A percentile compares a stretch with the other conserved stretches of the same genome.
These are phyloP conservation scores for Anguilla japonica DNA, from an alignment of 2,113 vertebrate genomes.

Conservation along the genomic window DNA sequence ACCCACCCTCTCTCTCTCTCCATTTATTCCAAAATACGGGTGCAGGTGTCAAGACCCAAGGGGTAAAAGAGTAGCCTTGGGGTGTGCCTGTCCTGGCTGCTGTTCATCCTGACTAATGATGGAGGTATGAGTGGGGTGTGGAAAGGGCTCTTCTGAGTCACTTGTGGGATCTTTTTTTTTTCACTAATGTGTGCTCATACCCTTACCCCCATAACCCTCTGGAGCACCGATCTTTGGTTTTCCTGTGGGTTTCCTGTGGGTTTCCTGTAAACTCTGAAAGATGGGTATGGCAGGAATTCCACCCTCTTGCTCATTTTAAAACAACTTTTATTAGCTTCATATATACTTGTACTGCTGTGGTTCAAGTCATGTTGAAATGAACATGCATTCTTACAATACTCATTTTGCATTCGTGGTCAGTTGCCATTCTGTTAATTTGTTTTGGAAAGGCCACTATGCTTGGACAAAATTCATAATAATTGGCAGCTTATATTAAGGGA, in stretches of 20 bases:
- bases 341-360: background rate
- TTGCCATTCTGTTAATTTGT: background rate
- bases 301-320: background rate
- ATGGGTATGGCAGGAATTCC: background rate
- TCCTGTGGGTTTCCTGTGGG: background rate
- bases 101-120: background rate
- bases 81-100: background rate
- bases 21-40: background rate
- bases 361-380: background rate
- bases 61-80: background rate
- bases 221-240: background rate
- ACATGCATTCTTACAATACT: background rate
- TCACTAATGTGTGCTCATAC: background rate
- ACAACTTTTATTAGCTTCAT: background rate
- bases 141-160: background rate
- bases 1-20: background rate
- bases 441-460: background rate
- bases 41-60: background rate
- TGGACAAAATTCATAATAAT: background rate
- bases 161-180: background rate
- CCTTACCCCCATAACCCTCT: background rate
- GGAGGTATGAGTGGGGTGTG: background rate
- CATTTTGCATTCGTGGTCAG: background rate
- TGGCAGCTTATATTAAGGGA: background rate
- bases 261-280: background rate